Conservation (phyloP, 2,888 invertebrate species). For the Nesidiocoris tenuis region DNA sequence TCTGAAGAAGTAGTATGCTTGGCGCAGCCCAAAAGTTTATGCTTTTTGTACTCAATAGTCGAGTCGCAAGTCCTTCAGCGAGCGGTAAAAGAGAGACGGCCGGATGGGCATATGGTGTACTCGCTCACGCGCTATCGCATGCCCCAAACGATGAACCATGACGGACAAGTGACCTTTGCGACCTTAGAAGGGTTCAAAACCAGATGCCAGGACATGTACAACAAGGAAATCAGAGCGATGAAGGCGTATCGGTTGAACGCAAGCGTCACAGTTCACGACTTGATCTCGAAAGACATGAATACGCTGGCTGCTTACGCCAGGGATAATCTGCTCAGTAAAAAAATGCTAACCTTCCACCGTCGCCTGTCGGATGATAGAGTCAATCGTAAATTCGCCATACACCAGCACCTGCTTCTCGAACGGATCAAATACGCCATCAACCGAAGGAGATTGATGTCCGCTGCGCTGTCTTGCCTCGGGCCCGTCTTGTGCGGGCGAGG, state of each 20-base stretch:
- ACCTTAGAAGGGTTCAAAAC: no score
- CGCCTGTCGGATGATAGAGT: neutral
- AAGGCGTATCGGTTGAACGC: neutral
- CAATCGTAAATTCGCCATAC: neutral
- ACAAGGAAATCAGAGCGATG: conserved; percentile 4
- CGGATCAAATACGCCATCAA: conserved; percentile 8
- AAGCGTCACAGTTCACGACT: neutral
- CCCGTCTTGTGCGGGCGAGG: no score
- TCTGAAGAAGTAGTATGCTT: neutral
- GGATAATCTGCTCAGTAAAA: neutral
- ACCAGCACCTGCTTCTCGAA: neutral
- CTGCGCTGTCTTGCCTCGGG: no score
- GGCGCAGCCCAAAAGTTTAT: neutral
- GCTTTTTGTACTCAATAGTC: conserved; percentile 5
- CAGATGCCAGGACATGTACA: conserved; percentile 14
- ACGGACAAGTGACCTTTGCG: no score
- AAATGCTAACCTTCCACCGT: neutral
- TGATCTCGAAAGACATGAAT: neutral
- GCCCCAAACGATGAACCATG: no score
- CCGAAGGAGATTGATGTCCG: no score
- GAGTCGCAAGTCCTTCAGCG: conserved; percentile 6
- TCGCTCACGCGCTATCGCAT: no score
- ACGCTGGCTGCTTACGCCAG: neutral
- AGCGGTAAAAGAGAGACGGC: no score
- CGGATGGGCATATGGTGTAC: no score